These are phyloP conservation scores for Crotalus helleri DNA, from an alignment of 2,113 vertebrate species.

Conservation along the genomic window DNA sequence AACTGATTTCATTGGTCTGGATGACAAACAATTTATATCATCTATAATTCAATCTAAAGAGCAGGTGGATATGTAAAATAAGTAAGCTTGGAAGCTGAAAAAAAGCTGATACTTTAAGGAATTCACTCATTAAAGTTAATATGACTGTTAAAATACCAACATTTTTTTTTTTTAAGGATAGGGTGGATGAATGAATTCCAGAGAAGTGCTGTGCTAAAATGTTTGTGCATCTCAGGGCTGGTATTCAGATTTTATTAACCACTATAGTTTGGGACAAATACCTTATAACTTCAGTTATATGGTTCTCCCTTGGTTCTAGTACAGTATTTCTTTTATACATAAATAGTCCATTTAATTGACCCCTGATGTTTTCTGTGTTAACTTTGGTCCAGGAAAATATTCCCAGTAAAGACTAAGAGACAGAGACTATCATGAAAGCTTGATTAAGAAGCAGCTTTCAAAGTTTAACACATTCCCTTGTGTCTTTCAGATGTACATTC, in stretches of 20 bases:
- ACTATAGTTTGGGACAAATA: background rate
- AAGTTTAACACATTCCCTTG: slow-evolving; percentile 1
- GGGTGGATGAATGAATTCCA: background rate
- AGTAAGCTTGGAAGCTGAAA: background rate
- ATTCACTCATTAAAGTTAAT: background rate
- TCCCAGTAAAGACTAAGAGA: accelerated
- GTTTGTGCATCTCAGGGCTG: background rate
- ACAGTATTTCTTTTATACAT: background rate
- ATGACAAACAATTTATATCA: background rate
- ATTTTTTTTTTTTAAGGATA: background rate
- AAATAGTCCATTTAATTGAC: background rate
- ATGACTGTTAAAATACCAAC: background rate
- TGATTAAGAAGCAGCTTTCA: background rate
- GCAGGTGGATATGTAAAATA: background rate
- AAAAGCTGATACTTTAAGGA: background rate
- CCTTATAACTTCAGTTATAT: background rate
- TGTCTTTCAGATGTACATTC: slow-evolving; percentile 90
- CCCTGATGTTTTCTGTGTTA: background rate
- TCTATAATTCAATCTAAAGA: background rate
- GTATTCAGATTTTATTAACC: background rate
- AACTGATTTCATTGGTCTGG: background rate
- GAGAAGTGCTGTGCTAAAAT: background rate
- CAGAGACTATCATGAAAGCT: background rate
- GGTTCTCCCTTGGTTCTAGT: background rate
- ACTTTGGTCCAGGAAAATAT: background rate